Base-by-base conservation (phyloP, 2,888 invertebrate species). In the Aphidoletes aphidimyza region DNA sequence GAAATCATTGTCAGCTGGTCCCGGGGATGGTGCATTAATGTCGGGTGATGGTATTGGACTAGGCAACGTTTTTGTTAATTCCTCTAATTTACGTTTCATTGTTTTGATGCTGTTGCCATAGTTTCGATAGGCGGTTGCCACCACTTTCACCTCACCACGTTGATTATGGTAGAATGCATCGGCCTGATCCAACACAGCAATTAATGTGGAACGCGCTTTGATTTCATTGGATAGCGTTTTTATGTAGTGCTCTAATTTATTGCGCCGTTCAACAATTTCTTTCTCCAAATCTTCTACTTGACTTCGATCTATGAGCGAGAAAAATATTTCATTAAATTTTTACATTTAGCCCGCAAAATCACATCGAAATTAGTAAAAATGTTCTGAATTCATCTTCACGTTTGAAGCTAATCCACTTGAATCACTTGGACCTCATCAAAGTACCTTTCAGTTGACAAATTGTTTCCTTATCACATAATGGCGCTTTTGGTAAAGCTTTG, bases 101-200 rank as follows among this genome's bases (percentile, higher is more conserved):
- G 93, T 93, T 88, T 96, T 95, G 0, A 98, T 96, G 85, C 97
- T 92, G 19, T 94, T 93, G 0, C 97, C 97, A 91, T 98, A 98
- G 89, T 96, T 97, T 90, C 96, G 96, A 89, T 98, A 98, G 0
- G 98, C 98, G 97, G 98, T 88, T 22, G 85, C 59, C 37, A 98
- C 98, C 86, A 98, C 95, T 92, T 97, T 97, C 19, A 98, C 98
- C 91, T 99, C 98, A 8, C 96, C 95, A 86, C 95, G 92, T 89
- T 98, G 98, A 26, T 95, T 95, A 59, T 96, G 95, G 89, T 98
- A 96, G 90, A 96, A 97, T 86, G 94, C 93, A 87, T 95, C 95
- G 5, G 97, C 96, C 81, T 95, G 94, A 85, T 95, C 93, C 83
- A 98, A 90, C 47, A 95, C 90, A 6, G 95, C 94, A 84, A 98